phyloP scores from a whole-genome alignment of 30 jellyfish, hydroid and myxozoan genomes.

The Cassiopea xamachana region DNA sequence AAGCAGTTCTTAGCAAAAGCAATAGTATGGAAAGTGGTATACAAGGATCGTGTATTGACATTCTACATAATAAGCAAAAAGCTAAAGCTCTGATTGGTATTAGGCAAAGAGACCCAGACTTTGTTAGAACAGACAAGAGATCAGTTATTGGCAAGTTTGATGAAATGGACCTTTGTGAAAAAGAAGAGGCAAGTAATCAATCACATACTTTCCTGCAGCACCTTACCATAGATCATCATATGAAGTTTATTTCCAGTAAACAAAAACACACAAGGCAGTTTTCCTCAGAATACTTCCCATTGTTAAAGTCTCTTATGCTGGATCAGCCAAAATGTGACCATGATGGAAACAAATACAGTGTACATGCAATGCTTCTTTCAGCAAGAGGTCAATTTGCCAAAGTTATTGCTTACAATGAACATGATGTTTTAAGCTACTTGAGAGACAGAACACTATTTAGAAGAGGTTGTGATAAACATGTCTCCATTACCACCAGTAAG shows the following conservation, averaged over 20 bases:
- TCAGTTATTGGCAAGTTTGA: not conserved
- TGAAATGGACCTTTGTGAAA: not conserved
- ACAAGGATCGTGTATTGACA: not conserved
- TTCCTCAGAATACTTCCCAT: conserved; percentile 33
- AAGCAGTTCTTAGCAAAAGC: not conserved
- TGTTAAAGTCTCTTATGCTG: not conserved
- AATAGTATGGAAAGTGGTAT: not conserved
- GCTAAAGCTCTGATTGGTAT: not conserved
- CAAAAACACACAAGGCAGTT: conserved; percentile 43
- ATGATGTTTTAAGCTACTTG: conserved; percentile 4
- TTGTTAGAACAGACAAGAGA: not conserved
- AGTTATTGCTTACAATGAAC: conserved; percentile 20
- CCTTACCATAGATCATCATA: conserved; percentile 1
- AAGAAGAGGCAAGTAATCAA: not conserved
- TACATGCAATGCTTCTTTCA: conserved; percentile 12
- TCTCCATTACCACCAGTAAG: conserved; percentile 39
- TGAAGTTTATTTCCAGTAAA: conserved; percentile 42
- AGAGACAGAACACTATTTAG: not conserved
- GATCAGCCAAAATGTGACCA: conserved; percentile 7
- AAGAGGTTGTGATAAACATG: conserved; percentile 5
- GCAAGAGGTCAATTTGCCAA: conserved; percentile 60
- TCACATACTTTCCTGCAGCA: not conserved
- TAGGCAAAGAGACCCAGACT: not conserved
- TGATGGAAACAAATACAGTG: conserved; percentile 28
- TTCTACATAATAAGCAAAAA: not conserved